phyloP scores from a whole-genome alignment of 2,113 vertebrate genomes.

The Alligator mississippiensis region DNA sequence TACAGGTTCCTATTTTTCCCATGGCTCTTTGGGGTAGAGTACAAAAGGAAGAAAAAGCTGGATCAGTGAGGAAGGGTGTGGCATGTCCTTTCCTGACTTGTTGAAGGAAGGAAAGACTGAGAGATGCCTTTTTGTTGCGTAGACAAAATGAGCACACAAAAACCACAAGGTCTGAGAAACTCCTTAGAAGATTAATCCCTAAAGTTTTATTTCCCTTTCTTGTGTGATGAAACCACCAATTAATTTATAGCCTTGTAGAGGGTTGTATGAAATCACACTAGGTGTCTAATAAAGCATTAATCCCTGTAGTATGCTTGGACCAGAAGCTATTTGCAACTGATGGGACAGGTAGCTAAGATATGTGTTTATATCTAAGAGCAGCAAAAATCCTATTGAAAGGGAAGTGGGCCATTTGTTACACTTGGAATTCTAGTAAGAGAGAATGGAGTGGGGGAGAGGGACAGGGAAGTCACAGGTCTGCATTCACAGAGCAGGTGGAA shows the following conservation, averaged over 20 bases:
- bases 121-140: not conserved
- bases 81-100: too few species aligned
- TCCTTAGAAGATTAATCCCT: constrained; percentile 17
- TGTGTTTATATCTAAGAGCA: constrained; percentile 64
- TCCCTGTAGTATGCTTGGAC: constrained; percentile 54
- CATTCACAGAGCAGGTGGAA: constrained; percentile 3
- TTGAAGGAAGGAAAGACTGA: not conserved
- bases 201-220: constrained; percentile 9
- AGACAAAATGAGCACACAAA: not conserved
- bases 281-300: constrained; percentile 58
- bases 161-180: constrained; percentile 3
- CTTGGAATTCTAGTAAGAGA: constrained; percentile 27
- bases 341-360: not conserved
- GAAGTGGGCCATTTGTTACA: constrained; percentile 25
- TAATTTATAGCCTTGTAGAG: constrained; percentile 49
- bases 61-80: not conserved
- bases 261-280: constrained; percentile 48
- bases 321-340: constrained; percentile 60
- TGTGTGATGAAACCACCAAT: not conserved
- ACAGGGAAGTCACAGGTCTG: not conserved
- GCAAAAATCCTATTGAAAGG: constrained; percentile 58
- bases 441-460: not conserved
- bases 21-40: not conserved
- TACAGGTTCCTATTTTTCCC: not conserved
- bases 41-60: not conserved